Evolutionary conservation across 1,140 invertebrate species (phyloP).

Genomic region (Thaumetopoea pityocampa): DNA sequence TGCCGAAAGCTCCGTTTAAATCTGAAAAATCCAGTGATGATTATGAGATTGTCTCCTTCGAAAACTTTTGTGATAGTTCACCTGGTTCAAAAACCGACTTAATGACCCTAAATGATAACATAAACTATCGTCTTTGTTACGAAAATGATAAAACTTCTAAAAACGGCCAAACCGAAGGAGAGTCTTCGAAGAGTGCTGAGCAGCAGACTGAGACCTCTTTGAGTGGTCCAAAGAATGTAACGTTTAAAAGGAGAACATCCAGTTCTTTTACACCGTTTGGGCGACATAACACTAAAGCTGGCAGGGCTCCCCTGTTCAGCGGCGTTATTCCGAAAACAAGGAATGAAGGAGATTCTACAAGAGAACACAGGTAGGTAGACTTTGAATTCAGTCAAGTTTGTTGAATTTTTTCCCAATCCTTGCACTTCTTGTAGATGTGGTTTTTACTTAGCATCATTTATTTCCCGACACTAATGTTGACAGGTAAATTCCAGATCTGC

Average conservation of each 20-base stretch:
- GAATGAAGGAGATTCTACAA: slow-evolving; percentile 43
- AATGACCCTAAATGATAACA: slow-evolving; percentile 71
- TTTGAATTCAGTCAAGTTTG: neutral
- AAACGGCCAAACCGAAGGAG: slow-evolving; percentile 44
- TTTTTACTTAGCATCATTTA: too few relatives aligned
- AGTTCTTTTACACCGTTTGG: slow-evolving; percentile 56
- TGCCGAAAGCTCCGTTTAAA: slow-evolving; percentile 73
- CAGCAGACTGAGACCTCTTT: slow-evolving; percentile 64
- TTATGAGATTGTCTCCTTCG: slow-evolving; percentile 76
- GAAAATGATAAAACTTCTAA: slow-evolving; percentile 57
- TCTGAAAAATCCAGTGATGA: slow-evolving; percentile 56
- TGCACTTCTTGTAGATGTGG: neutral
- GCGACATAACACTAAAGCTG: slow-evolving; percentile 32
- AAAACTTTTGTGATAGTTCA: slow-evolving; percentile 76
- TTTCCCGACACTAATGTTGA: too few relatives aligned
- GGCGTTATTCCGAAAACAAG: slow-evolving; percentile 50
- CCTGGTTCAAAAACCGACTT: slow-evolving; percentile 69
- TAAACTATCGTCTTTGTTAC: slow-evolving; percentile 71
- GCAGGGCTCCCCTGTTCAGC: slow-evolving; percentile 42
- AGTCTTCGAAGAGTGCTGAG: slow-evolving; percentile 48
- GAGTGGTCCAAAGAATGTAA: slow-evolving; percentile 50
- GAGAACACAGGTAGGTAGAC: slow-evolving; percentile 47
- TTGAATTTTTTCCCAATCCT: neutral
- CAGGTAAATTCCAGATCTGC: too few relatives aligned
- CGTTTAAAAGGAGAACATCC: slow-evolving; percentile 46